Evolutionary conservation across 2,113 vertebrate species (phyloP).

Genomic region (Eubucco bourcierii): DNA sequence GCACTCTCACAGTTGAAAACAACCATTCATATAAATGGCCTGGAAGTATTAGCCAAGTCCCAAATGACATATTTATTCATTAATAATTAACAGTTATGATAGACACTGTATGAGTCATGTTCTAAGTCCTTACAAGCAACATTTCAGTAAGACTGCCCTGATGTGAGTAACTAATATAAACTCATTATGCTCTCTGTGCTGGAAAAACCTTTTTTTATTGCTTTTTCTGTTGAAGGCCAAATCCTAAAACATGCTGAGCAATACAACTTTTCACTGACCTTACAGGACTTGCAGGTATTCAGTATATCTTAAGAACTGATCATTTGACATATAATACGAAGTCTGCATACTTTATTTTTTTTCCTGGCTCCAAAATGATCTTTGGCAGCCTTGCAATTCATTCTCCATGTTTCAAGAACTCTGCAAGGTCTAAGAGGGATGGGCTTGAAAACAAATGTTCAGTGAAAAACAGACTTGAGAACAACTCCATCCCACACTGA

Average conservation of each 20-base stretch:
- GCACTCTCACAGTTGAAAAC: slow-evolving; percentile 9
- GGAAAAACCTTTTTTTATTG: background rate
- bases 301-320: background rate
- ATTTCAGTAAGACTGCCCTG: background rate
- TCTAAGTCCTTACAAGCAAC: background rate
- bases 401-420: background rate
- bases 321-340: background rate
- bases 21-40: slow-evolving; percentile 21
- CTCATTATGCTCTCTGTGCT: background rate
- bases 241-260: background rate
- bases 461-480: background rate
- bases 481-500: background rate
- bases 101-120: background rate
- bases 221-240: background rate
- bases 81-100: slow-evolving; percentile 49
- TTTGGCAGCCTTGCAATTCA: background rate
- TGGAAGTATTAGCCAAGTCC: slow-evolving; percentile 10
- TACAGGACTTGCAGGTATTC: background rate
- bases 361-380: background rate
- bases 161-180: background rate
- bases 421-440: background rate
- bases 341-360: background rate
- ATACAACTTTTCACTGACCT: background rate
- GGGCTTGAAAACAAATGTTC: background rate
- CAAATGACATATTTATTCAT: slow-evolving; percentile 16